phyloP scores from a whole-genome alignment of 2,113 vertebrate genomes.

The Vombatus ursinus region DNA sequence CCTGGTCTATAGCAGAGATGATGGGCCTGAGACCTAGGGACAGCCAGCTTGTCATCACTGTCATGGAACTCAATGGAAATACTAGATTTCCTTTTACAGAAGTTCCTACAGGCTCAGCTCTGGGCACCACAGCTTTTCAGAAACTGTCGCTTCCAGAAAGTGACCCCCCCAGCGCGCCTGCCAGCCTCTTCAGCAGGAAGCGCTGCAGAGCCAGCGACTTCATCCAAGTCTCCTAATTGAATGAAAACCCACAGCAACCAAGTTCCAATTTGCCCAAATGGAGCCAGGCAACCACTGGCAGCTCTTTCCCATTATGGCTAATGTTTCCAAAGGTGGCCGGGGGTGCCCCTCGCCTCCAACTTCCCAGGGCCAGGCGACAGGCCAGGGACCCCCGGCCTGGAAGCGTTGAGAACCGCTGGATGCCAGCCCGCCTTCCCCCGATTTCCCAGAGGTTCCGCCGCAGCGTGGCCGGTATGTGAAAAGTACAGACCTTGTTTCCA shows the following conservation, averaged over 20 bases:
- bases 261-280: conserved; percentile 73
- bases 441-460: conserved; percentile 76
- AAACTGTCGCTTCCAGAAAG: neutral
- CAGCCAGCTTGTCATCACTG: neutral
- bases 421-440: conserved; percentile 48
- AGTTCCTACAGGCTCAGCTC: neutral
- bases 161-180: neutral
- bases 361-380: conserved; percentile 53
- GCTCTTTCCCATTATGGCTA: conserved; percentile 77
- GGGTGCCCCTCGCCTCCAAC: neutral
- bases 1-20: neutral
- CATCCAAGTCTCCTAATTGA: conserved; percentile 75
- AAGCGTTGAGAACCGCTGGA: conserved; percentile 39
- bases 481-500: conserved; percentile 73
- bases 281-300: conserved; percentile 49
- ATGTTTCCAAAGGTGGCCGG: conserved; percentile 72
- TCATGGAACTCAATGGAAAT: neutral
- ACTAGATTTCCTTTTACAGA: neutral
- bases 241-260: conserved; percentile 74
- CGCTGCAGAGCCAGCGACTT: conserved; percentile 47
- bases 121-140: neutral
- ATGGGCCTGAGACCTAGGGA: neutral
- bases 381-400: conserved; percentile 45
- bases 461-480: conserved; percentile 68
- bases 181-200: neutral